Evolutionary conservation across 1,140 invertebrate genomes (phyloP), one percentile per base, ranked within the genome.

Genomic region (Uloborus diversus): DNA sequence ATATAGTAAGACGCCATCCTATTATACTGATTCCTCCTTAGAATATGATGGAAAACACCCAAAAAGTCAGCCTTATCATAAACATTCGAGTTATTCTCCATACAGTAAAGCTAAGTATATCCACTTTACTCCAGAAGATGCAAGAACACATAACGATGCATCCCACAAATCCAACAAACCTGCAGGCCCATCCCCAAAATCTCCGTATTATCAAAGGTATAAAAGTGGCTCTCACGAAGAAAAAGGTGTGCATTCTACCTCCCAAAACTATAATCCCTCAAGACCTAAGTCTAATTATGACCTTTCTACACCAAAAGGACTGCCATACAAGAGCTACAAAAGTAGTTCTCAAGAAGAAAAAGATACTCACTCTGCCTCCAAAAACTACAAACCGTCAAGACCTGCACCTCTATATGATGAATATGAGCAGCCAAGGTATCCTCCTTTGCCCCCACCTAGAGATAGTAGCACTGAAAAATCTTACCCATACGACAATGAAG

Each of bases 321-420:
- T n/a, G n/a, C n/a, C n/a, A n/a, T n/a, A n/a, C n/a, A n/a, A n/a
- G n/a, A n/a, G 17, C 37, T 42, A 42, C 17, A 17, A 53, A 7
- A 20, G 20, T 14, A 20, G 23, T 53, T 17, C 49, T 53, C 23
- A 7, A 53, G 49, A 53, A 2, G 7, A 20, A 32, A 37, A 14
- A 9, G 37, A 32, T 23, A 62, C 17, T 35, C 71, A 75, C n/a
- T 75, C 57, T 13, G 71, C 59, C 9, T 27, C n/a, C 7, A 75
- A 75, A 53, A 75, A 75, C 33, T 75, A 75, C 28, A 75, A 51
- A 35, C 35, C 71, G 17, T 51, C 59, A 1, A 27, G 71, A n/a
- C 71, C 71, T 51, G 71, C 71, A 20, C 71, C 71, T 35, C n/a
- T 64, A 20, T 35, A 75, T 37, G 71, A 75, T 51, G 37, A 64